Conservation (phyloP, 2,113 vertebrate species). For the Colistium nudipinnis region DNA sequence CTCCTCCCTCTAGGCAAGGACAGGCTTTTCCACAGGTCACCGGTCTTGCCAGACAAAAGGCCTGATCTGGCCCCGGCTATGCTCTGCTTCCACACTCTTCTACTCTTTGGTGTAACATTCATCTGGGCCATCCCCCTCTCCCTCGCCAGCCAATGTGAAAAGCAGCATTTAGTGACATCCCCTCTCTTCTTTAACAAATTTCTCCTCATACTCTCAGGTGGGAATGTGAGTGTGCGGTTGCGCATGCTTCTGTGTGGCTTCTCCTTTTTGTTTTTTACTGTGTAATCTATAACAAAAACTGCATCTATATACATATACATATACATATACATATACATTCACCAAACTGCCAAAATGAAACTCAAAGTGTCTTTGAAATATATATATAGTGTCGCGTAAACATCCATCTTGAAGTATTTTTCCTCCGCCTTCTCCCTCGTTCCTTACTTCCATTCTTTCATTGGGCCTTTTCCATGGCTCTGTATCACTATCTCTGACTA, state of each 20-base stretch:
- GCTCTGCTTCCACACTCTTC: slow-evolving; percentile 38
- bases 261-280: slow-evolving; percentile 14
- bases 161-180: slow-evolving; percentile 52
- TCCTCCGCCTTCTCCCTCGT: slow-evolving; percentile 41
- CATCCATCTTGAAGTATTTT: slow-evolving; percentile 68
- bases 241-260: not conserved
- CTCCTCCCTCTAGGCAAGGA: slow-evolving; percentile 47
- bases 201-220: slow-evolving; percentile 28
- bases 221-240: slow-evolving; percentile 15
- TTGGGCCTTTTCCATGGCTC: slow-evolving; percentile 50
- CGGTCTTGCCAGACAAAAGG: slow-evolving; percentile 66
- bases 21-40: slow-evolving; percentile 75
- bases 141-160: slow-evolving; percentile 31
- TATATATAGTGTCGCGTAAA: slow-evolving; percentile 47
- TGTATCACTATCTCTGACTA: slow-evolving; percentile 48
- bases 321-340: slow-evolving; percentile 27
- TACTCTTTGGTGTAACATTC: slow-evolving; percentile 68
- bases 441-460: slow-evolving; percentile 39
- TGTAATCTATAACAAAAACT: slow-evolving; percentile 27
- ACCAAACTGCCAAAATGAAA: slow-evolving; percentile 46
- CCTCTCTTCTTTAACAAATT: slow-evolving; percentile 51
- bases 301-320: slow-evolving; percentile 23
- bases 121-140: slow-evolving; percentile 40
- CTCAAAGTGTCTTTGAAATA: slow-evolving; percentile 43
- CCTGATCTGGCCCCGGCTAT: slow-evolving; percentile 43